phyloP scores from a whole-genome alignment of 2,888 invertebrate genomes.

The Drosophila buzzatii region DNA sequence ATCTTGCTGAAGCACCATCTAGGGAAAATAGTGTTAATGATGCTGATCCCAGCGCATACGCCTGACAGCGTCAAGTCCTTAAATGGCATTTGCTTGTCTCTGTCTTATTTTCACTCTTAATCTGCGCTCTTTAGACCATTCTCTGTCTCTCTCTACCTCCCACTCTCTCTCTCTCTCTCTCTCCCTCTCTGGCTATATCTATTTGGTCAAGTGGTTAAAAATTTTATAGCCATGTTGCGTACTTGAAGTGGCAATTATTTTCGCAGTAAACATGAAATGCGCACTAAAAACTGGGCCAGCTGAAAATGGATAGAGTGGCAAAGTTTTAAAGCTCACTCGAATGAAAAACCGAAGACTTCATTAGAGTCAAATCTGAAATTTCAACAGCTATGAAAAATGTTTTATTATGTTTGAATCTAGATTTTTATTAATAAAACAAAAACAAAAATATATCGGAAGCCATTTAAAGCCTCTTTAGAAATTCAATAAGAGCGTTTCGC shows the following conservation, averaged over 20 bases:
- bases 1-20: constrained; percentile 68
- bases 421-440: neutral
- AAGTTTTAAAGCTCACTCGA: neutral
- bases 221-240: constrained; percentile 57
- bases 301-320: neutral
- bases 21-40: constrained; percentile 80
- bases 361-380: neutral
- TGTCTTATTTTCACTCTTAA: neutral
- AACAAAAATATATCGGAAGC: no score
- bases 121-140: neutral
- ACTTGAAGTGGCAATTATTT: constrained; percentile 63
- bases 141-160: neutral
- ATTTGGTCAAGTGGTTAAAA: constrained; percentile 46
- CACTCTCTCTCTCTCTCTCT: neutral
- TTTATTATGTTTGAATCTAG: neutral
- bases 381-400: neutral
- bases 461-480: no score
- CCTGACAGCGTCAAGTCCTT: constrained; percentile 60
- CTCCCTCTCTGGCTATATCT: neutral
- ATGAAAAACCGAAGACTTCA: neutral
- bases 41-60: constrained; percentile 73
- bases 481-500: no score
- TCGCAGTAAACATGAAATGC: constrained; percentile 3
- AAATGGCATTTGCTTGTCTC: constrained; percentile 54
- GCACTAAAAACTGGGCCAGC: constrained; percentile 2